phyloP scores from a whole-genome alignment of 1,140 invertebrate genomes.

The Augochlora pura region DNA sequence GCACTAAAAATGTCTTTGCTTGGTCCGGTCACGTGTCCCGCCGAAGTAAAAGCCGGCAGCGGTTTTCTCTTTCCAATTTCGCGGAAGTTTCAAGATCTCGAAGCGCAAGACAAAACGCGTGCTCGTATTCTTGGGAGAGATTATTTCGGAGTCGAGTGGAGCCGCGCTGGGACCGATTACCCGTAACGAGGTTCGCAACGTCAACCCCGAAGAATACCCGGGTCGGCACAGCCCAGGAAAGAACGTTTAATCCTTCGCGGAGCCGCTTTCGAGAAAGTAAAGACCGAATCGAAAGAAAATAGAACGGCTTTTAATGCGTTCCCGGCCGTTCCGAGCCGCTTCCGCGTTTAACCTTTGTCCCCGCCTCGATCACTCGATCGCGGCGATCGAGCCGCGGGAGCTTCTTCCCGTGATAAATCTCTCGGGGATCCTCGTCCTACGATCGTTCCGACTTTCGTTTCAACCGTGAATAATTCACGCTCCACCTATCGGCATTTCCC shows the following conservation, averaged over 20 bases:
- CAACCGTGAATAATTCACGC: constrained; percentile 9
- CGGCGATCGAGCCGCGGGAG: neutral
- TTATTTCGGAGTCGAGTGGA: neutral
- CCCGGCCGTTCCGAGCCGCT: neutral
- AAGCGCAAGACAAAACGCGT: no score
- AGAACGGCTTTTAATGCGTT: neutral
- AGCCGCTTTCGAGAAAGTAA: neutral
- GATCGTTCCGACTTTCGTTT: neutral
- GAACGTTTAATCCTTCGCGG: neutral
- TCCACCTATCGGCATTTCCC: neutral
- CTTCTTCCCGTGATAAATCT: constrained; percentile 5
- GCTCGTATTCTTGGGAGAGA: no score
- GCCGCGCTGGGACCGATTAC: neutral
- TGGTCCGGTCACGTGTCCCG: no score
- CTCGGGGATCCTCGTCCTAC: neutral
- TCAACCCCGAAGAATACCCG: neutral
- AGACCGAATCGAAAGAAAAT: neutral
- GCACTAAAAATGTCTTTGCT: no score
- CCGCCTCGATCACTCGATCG: neutral
- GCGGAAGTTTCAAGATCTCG: no score
- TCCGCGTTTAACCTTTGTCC: neutral
- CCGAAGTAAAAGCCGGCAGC: no score
- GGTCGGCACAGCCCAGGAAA: no score
- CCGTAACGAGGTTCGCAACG: neutral
- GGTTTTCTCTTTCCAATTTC: no score